A percentile compares a stretch with the other conserved stretches of the same genome.
Evolutionary conservation across 2,113 vertebrate species (phyloP).

Genomic region (Mixornis gularis): DNA sequence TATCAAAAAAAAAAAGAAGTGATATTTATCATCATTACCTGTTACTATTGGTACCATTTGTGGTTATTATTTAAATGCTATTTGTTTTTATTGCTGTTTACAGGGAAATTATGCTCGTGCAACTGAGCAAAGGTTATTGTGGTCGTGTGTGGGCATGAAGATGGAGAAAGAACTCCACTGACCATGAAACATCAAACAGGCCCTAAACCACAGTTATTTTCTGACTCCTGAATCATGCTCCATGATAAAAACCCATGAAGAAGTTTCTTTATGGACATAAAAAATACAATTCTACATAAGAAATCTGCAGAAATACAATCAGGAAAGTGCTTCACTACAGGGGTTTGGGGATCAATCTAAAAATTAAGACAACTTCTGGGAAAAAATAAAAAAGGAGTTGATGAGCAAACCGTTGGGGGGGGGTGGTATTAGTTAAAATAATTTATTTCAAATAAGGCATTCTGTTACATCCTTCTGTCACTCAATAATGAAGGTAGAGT

Average conservation of each 20-base stretch:
- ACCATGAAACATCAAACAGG: neutral
- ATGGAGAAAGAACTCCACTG: neutral
- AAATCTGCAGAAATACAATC: neutral
- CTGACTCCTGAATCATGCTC: neutral
- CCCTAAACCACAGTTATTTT: neutral
- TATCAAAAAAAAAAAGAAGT: neutral
- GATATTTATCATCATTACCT: neutral
- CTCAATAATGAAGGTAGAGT: neutral
- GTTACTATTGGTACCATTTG: neutral
- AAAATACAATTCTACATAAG: neutral
- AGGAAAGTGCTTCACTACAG: neutral
- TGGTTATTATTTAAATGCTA: neutral
- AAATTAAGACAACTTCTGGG: neutral
- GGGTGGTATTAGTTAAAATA: neutral
- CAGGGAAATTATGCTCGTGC: fast-evolving
- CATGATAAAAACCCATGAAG: neutral
- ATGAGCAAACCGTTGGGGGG: fast-evolving
- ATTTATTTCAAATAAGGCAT: neutral
- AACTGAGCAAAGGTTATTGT: neutral
- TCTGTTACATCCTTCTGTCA: neutral
- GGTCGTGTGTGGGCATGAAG: fast-evolving
- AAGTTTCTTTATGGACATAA: neutral
- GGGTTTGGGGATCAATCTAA: neutral
- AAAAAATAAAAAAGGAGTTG: neutral
- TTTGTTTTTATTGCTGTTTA: neutral